Evolutionary conservation across 2,113 vertebrate genomes (phyloP), one percentile per base, ranked within the genome.

Genomic region (Perca fluviatilis): DNA sequence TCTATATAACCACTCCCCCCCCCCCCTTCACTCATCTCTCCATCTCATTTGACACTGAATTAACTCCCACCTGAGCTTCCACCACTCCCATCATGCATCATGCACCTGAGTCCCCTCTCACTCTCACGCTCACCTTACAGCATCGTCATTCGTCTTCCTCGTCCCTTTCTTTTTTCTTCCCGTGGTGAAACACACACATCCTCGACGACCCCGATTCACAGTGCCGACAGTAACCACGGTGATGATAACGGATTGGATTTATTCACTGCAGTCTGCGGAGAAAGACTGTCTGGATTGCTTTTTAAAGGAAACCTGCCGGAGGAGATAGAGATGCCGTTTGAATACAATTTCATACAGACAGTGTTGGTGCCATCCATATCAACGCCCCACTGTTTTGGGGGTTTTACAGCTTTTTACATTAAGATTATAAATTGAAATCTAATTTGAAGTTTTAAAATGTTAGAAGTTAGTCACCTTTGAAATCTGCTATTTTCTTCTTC

Each of bases 1-100:
- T 85, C 77, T 7, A 74, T 83, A 57, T 60, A 79, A 51, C 40
- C 83, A 53, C 10, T 56, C 18, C 16, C 53, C 21, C 6, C 21
- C 69, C n/a, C 21, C 70, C 65, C 51, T 66, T 23, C 80, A 74
- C 83, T 72, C 13, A 68, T 78, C 85, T 40, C 87, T 85, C 84
- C 74, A 75, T 89, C 92, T 94, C 91, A 95, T 94, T 93, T 93
- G 91, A 94, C 92, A 93, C 91, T 91, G 85, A 83, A 93, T 94
- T 94, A 95, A 85, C 90, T 93, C 92, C 92, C 92, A 94, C 93
- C 93, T 95, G 94, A 93, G 90, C 85, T 88, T 74, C 89, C 79
- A n/a, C 82, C 84, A 84, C 84, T 91, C 83, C 88, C 88, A 93
- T 89, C 93, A 94, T 93, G 92, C 92, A 93, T 92, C 88, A 87